Base-by-base conservation (phyloP, 2,797 vertebrate genomes). In the Botia almorhae region DNA sequence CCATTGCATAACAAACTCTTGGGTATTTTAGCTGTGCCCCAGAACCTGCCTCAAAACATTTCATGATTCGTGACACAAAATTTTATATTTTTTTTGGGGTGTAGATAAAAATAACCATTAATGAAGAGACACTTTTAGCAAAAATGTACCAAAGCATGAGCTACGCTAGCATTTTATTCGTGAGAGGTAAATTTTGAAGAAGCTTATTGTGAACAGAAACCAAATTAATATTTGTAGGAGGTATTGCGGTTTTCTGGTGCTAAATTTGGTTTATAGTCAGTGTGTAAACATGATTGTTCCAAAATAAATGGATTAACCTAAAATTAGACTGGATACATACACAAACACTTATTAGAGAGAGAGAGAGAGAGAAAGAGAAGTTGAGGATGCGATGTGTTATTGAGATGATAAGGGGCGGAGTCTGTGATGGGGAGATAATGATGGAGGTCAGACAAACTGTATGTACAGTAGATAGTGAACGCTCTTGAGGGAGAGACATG, bases 1-100 rank as follows among this genome's bases (percentile, higher is more conserved):
- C 63, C 17, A 46, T 77, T 82, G 23, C 39, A 82, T 77, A 77
- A 76, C 36, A 23, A 82, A 82, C 50, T 71, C 58, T 70, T 33
- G 13, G n/a, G 16, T 63, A 13, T 60, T 55, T 61, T 21, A 53
- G 26, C 8, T 64, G 19, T 81, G 36, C 16, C 67, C 29, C 39
- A 43, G 39, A 55, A 36, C 7, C 55, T 39, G 36, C 5, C 36
- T 43, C 39, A 7, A 10, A 43, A 8, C 39, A 8, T 43, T 43
- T 43, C 39, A 39, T 39, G 7, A 8, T 39, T 39, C 7, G 39
- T 39, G 1, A 39, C 39, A 39, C 39, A 39, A 5, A 6, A 39
- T 0, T 39, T 2, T 6, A 1, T 8, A 5, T 39, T 5, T 39
- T 2, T 39, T 39, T 6, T 2, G 7, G 7, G 39, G 39, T 2